phyloP scores from a whole-genome alignment of 2,797 vertebrate genomes.

The Characodon lateralis region DNA sequence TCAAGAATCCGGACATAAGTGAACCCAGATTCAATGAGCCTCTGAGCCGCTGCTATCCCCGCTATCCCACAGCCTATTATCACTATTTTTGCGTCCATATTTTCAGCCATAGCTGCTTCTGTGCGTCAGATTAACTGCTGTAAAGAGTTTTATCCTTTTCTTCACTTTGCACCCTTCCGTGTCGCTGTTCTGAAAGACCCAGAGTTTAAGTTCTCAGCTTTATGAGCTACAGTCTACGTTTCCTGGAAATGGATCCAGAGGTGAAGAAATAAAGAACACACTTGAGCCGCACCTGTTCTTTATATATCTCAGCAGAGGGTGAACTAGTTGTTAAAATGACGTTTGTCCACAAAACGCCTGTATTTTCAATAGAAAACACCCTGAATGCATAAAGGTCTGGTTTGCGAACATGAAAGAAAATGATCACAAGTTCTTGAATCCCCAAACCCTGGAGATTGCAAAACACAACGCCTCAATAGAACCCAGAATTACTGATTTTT shows the following conservation, averaged over 20 bases:
- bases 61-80: slow-evolving; percentile 86
- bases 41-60: slow-evolving; percentile 82
- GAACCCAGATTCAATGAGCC: slow-evolving; percentile 72
- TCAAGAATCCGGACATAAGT: slow-evolving; percentile 80
- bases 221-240: background rate
- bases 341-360: background rate
- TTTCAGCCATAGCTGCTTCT: slow-evolving; percentile 34
- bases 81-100: slow-evolving; percentile 62
- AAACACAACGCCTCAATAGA: background rate
- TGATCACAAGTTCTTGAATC: background rate
- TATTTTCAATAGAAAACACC: background rate
- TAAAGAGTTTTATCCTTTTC: background rate
- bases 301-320: background rate
- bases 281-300: background rate
- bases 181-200: background rate
- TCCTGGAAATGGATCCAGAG: background rate
- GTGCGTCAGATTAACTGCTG: background rate
- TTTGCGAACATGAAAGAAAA: background rate
- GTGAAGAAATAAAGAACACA: background rate
- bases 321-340: background rate
- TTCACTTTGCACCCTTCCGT: background rate
- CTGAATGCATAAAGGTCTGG: background rate
- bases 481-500: background rate
- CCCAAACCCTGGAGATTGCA: background rate
- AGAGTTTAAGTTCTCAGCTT: background rate